Evolutionary conservation across 2,888 invertebrate genomes (phyloP).

Genomic region (Catocala nupta): DNA sequence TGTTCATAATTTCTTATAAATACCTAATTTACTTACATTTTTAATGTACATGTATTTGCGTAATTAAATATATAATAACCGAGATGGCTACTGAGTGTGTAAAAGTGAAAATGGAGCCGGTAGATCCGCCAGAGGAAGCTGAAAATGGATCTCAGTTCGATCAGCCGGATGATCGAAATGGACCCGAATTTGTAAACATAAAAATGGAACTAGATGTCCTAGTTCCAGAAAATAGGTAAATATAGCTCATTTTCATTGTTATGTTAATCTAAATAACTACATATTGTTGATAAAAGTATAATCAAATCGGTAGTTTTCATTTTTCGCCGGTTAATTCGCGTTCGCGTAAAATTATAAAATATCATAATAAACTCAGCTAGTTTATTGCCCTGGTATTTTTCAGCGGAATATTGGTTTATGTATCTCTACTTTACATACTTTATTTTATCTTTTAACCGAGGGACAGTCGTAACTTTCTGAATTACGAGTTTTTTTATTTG

Average conservation of each 20-base stretch:
- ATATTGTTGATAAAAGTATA: too few species aligned
- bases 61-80: not conserved
- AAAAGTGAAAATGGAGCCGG: slow-evolving; percentile 36
- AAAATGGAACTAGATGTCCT: slow-evolving; percentile 22
- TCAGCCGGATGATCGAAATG: not conserved
- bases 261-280: not conserved
- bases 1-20: not conserved
- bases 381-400: too few species aligned
- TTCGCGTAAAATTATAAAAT: too few species aligned
- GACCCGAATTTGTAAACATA: slow-evolving; percentile 19
- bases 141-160: slow-evolving; percentile 1
- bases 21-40: slow-evolving; percentile 1
- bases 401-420: too few species aligned
- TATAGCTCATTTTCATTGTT: not conserved
- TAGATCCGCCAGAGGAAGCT: slow-evolving; percentile 5
- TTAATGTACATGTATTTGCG: slow-evolving; percentile 2
- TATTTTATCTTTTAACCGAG: too few species aligned
- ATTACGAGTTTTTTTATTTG: too few species aligned
- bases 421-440: too few species aligned
- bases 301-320: too few species aligned
- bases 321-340: too few species aligned
- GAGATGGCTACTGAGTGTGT: slow-evolving; percentile 14
- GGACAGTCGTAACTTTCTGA: too few species aligned
- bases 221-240: slow-evolving; percentile 30
- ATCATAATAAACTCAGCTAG: too few species aligned